A percentile compares a stretch with the other conserved stretches of the same genome.
Conservation (phyloP, 2,797 vertebrate genomes). For the Alfaro cultratus region DNA sequence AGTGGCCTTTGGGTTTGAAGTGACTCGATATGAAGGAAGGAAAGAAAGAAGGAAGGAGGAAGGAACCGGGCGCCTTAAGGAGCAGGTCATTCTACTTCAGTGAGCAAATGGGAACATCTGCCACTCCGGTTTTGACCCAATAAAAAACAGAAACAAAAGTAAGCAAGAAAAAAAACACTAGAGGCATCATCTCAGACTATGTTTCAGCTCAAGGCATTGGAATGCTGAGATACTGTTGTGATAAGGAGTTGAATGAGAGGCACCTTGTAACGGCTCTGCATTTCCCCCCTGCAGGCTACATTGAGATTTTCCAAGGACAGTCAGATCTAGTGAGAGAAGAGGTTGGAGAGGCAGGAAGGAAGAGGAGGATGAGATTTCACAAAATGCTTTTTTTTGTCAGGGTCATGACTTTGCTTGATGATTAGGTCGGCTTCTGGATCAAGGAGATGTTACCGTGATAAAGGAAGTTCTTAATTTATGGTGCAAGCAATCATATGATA, state of each 20-base stretch:
- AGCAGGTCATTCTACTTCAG: constrained; percentile 78
- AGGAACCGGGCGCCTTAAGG: constrained; percentile 61
- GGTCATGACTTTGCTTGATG: constrained; percentile 26
- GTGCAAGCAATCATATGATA: constrained; percentile 7
- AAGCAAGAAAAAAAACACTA: constrained; percentile 1
- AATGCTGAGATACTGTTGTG: constrained; percentile 80
- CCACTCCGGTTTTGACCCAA: constrained; percentile 59
- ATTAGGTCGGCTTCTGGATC: constrained; percentile 20
- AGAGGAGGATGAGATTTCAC: constrained; percentile 21
- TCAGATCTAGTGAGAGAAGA: not conserved
- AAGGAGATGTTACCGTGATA: constrained; percentile 2
- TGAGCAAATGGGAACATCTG: constrained; percentile 80
- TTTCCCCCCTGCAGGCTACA: constrained; percentile 37
- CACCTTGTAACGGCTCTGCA: constrained; percentile 46
- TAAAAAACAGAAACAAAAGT: constrained; percentile 39
- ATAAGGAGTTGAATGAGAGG: constrained; percentile 70
- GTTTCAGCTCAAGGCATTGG: constrained; percentile 80
- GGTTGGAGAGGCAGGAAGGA: constrained; percentile 16
- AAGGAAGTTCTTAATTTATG: constrained; percentile 16
- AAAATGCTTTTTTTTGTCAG: constrained; percentile 18
- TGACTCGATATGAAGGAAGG: constrained; percentile 67
- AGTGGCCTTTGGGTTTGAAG: constrained; percentile 55
- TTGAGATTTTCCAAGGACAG: constrained; percentile 57
- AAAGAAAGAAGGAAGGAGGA: constrained; percentile 47
- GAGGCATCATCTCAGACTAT: constrained; percentile 70